A percentile compares a stretch with the other conserved stretches of the same genome.
phyloP scores from a whole-genome alignment of 2,888 invertebrate species.

The Andrena hattorfiana region DNA sequence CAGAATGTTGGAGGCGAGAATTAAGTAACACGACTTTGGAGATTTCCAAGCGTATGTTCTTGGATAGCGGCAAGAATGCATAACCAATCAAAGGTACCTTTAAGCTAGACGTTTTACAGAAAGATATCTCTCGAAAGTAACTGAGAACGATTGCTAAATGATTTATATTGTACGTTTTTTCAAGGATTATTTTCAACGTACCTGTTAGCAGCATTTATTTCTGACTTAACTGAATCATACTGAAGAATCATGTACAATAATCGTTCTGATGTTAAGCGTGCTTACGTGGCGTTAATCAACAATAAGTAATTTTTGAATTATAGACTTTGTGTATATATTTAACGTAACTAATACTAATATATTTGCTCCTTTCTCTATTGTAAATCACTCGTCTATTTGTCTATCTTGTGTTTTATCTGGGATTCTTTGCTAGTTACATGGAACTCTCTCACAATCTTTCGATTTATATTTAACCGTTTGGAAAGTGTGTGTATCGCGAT shows the following conservation, averaged over 20 bases:
- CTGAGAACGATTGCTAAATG: constrained; percentile 31
- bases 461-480: constrained; percentile 21
- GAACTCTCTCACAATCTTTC: background rate
- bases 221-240: constrained; percentile 32
- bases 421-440: background rate
- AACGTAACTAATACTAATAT: constrained; percentile 24
- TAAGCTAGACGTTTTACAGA: constrained; percentile 38
- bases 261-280: constrained; percentile 16
- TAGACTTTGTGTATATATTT: constrained; percentile 25
- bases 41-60: constrained; percentile 65
- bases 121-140: constrained; percentile 25
- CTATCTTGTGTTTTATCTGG: constrained; percentile 24
- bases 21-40: constrained; percentile 71
- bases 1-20: constrained; percentile 78
- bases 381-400: constrained; percentile 24
- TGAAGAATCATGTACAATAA: constrained; percentile 34
- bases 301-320: constrained; percentile 30
- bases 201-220: constrained; percentile 41
- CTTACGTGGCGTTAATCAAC: constrained; percentile 30
- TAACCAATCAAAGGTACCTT: constrained; percentile 48
- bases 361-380: constrained; percentile 18
- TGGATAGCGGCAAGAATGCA: constrained; percentile 58
- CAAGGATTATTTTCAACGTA: constrained; percentile 38
- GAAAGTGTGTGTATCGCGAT: constrained; percentile 12
- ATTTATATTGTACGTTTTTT: constrained; percentile 26